Conservation (phyloP, 2,113 vertebrate genomes). For the Cyphomyrus plagiostoma region DNA sequence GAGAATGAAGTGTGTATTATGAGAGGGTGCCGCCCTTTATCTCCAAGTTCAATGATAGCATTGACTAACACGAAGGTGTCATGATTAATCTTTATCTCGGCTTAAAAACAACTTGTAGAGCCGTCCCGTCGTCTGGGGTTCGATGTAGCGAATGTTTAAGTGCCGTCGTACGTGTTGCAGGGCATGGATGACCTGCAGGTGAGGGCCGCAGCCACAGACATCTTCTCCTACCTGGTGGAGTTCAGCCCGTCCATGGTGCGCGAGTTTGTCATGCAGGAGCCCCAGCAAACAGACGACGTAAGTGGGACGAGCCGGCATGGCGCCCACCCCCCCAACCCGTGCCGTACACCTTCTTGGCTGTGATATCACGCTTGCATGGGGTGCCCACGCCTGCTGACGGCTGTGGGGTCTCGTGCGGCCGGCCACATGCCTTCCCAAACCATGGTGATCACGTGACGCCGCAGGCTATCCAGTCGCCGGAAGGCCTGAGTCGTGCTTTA, state of each 20-base stretch:
- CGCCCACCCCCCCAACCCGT: not conserved
- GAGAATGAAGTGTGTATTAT: not conserved
- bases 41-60: not conserved
- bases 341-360: not conserved
- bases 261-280: constrained; percentile 99
- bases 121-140: no score
- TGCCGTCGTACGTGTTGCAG: constrained; percentile 48
- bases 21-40: not conserved
- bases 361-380: not conserved
- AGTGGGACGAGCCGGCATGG: constrained; percentile 45
- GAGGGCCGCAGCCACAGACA: constrained; percentile 93
- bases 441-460: not conserved
- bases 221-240: constrained; percentile 98
- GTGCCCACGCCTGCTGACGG: not conserved
- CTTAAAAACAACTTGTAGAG: not conserved
- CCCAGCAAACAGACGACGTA: constrained; percentile 94
- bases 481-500: not conserved
- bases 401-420: not conserved
- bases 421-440: not conserved
- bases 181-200: constrained; percentile 98
- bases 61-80: not conserved
- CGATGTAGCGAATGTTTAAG: not conserved
- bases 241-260: constrained; percentile 98
- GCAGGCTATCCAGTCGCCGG: not conserved
- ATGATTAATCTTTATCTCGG: not conserved